phyloP scores from a whole-genome alignment of 2,797 vertebrate species.

The Pipistrellus pygmaeus region DNA sequence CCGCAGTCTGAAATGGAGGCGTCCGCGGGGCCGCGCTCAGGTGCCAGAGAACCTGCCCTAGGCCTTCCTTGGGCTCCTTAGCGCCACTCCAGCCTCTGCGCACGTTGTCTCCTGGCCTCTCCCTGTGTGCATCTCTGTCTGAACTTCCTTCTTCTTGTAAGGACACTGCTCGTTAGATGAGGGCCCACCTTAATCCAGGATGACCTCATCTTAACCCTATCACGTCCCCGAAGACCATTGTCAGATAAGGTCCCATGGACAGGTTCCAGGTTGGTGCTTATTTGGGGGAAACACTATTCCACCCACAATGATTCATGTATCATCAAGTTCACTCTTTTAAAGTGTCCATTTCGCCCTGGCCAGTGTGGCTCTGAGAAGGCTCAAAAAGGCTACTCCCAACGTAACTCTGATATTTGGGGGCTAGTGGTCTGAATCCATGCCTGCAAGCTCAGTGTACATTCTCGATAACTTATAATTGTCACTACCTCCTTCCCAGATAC shows the following conservation, averaged over 20 bases:
- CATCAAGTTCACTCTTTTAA: neutral
- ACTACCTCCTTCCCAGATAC: too few species aligned
- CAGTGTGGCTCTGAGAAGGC: too few species aligned
- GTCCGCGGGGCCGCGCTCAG: rapidly evolving
- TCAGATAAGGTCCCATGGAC: neutral
- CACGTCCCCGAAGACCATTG: neutral
- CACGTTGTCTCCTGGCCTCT: rapidly evolving
- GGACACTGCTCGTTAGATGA: neutral
- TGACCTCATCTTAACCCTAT: neutral
- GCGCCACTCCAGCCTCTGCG: neutral
- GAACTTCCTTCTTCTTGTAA: neutral
- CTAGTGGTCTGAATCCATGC: too few species aligned
- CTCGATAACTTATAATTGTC: too few species aligned
- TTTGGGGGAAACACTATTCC: neutral
- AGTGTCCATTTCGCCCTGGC: neutral
- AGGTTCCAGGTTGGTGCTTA: neutral
- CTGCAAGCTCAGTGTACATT: too few species aligned
- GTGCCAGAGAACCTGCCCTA: neutral
- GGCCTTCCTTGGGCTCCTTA: neutral
- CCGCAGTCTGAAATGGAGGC: neutral
- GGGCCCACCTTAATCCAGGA: neutral
- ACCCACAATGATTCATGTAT: neutral
- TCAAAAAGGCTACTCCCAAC: too few species aligned
- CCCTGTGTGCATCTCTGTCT: neutral
- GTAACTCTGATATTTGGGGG: too few species aligned